Base-by-base conservation (phyloP, 2,797 vertebrate genomes). In the Tenualosa thibaudeaui region DNA sequence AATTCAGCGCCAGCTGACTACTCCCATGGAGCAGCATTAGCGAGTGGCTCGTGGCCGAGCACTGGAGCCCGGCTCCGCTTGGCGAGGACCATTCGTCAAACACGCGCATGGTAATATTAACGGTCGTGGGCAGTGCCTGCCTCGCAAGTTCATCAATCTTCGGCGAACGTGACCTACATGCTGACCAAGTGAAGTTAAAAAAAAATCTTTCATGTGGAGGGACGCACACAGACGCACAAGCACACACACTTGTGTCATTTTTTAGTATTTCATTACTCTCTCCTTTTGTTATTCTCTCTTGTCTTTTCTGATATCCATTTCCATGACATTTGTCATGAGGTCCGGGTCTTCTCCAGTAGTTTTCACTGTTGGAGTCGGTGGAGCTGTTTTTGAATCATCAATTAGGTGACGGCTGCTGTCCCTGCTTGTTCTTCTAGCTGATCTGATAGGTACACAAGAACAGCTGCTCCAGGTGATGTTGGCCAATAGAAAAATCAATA, bases 61-160 rank as follows among this genome's bases (percentile, higher is more conserved):
- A 83, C 24, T 2, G 10, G 12, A 37, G n/a, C 37, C 15, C 5
- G 17, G 71, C 81, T 88, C 46, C 68, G 49, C 46, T 71, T 37
- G 37, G 68, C 37, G 19, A 78, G 17, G 71, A 60, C 89, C 91
- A 92, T 93, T 91, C 84, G 89, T 95, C 90, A 92, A 90, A 85
- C 19, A n/a, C 10, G 75, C 86, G 84, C 86, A 60, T 88, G 88
- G 84, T 88, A 91, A 89, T 88, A 82, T 86, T 88, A 85, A 89
- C 89, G 78, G 24, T 58, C 83, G 89, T 87, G 86, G 83, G 85
- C 87, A 86, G 87, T 86, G 87, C 89, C 89, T 82, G 85, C 84
- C 88, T 88, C 88, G 83, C 84, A 78, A 87, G 87, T 90, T 90
- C 90, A 94, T 93, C 91, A 91, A 89, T 93, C 91, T 92, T 83